Conservation (phyloP, 2,113 vertebrate species). For the Xiphophorus hellerii region DNA sequence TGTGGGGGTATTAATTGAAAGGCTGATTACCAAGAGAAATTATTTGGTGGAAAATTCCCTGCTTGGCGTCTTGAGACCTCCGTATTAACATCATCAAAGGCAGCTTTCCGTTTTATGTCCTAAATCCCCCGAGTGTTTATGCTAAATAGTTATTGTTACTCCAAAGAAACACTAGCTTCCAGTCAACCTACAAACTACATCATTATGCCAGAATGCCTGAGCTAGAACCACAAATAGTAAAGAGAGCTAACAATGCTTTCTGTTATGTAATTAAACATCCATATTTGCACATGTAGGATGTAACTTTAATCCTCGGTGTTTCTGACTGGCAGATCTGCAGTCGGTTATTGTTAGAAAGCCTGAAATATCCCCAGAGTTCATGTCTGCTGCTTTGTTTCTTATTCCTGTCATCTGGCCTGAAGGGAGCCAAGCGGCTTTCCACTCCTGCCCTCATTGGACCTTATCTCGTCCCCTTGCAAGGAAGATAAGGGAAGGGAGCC, state of each 20-base stretch:
- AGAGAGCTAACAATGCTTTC: neutral
- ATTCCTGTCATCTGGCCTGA: constrained; percentile 35
- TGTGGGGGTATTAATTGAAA: neutral
- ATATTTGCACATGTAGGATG: neutral
- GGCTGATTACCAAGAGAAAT: neutral
- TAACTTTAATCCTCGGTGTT: constrained; percentile 9
- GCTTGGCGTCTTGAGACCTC: neutral
- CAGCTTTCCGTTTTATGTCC: neutral
- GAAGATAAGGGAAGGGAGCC: constrained; percentile 58
- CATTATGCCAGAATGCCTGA: constrained; percentile 1
- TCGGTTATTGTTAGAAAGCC: constrained; percentile 50
- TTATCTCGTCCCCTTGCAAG: constrained; percentile 48
- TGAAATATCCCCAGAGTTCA: constrained; percentile 38
- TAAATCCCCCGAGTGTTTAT: neutral
- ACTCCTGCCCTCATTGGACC: constrained; percentile 55
- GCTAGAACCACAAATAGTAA: neutral
- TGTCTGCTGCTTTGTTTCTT: constrained; percentile 37
- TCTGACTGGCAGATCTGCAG: constrained; percentile 19
- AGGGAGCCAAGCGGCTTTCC: constrained; percentile 41
- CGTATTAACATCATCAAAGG: neutral
- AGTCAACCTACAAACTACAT: constrained; percentile 3
- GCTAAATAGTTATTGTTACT: constrained; percentile 5
- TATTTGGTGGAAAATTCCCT: neutral
- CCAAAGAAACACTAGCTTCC: neutral
- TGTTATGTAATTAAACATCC: constrained; percentile 3